Evolutionary conservation across 2,888 invertebrate species (phyloP).

Genomic region (Erannis defoliaria): DNA sequence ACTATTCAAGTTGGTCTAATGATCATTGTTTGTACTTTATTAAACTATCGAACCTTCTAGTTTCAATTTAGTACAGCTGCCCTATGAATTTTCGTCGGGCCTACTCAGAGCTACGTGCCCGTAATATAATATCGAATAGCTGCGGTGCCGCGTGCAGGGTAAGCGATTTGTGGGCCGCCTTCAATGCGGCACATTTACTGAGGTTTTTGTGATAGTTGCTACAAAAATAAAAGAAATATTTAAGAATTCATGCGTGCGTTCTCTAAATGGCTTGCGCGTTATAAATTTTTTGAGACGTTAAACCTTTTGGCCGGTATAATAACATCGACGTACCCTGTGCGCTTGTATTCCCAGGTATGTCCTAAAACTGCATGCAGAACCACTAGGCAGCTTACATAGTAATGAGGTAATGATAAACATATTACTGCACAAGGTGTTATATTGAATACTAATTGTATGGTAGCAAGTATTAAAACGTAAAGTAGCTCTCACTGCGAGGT

Average conservation of each 20-base stretch:
- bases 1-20: neutral
- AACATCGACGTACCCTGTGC: too few species aligned
- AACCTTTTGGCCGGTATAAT: too few species aligned
- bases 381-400: neutral
- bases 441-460: too few species aligned
- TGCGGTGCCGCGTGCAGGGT: slow-evolving; percentile 30
- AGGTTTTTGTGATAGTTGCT: neutral
- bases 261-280: too few species aligned
- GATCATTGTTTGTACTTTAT: neutral
- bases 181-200: slow-evolving; percentile 21
- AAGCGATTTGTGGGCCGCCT: slow-evolving; percentile 40
- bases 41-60: neutral
- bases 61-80: slow-evolving; percentile 53
- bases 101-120: slow-evolving; percentile 68
- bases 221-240: neutral
- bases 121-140: slow-evolving; percentile 66
- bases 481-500: too few species aligned
- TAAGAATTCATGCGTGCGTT: too few species aligned
- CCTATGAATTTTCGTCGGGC: slow-evolving; percentile 78
- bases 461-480: too few species aligned
- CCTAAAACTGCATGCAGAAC: too few species aligned
- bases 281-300: too few species aligned
- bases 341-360: too few species aligned
- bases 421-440: too few species aligned
- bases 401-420: neutral